phyloP scores from a whole-genome alignment of 2,113 vertebrate species.

The Thamnophis sirtalis region DNA sequence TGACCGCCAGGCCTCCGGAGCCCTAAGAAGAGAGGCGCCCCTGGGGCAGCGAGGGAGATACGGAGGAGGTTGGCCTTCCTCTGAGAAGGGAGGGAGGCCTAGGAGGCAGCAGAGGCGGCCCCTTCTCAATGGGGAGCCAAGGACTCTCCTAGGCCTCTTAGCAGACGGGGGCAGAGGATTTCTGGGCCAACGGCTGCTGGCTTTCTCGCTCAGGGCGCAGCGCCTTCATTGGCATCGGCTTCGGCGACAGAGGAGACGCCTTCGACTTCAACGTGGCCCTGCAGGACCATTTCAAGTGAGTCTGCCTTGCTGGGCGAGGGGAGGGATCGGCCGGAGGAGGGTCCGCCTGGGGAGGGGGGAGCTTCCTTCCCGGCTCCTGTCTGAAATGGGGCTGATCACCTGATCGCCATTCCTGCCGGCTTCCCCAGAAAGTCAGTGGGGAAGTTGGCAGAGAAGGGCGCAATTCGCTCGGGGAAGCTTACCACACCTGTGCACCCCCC shows the following conservation, averaged over 20 bases:
- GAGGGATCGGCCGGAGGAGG: too few species aligned
- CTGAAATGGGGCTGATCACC: neutral
- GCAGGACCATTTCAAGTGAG: conserved; percentile 98
- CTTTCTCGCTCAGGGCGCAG: conserved; percentile 79
- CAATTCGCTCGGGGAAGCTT: neutral
- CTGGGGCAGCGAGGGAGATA: neutral
- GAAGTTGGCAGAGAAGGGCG: neutral
- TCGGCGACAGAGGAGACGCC: conserved; percentile 91
- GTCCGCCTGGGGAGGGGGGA: too few species aligned
- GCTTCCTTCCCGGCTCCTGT: neutral
- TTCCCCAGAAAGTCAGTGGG: neutral
- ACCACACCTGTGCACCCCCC: neutral
- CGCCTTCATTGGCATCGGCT: conserved; percentile 95
- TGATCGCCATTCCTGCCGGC: neutral
- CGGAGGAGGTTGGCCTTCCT: neutral
- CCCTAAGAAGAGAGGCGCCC: neutral
- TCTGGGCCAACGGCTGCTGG: neutral
- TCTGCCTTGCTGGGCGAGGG: conserved; percentile 22
- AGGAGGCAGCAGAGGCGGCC: neutral
- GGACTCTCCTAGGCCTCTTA: rapidly evolving
- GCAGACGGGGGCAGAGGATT: rapidly evolving
- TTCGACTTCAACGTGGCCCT: conserved; percentile 97
- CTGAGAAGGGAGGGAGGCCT: neutral
- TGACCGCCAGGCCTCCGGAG: neutral
- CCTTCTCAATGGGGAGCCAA: neutral